Percentiles rank a stretch among this genome's conserved stretches.
Evolutionary conservation across 2,113 vertebrate genomes (phyloP).

Genomic region (Lasiurus borealis): DNA sequence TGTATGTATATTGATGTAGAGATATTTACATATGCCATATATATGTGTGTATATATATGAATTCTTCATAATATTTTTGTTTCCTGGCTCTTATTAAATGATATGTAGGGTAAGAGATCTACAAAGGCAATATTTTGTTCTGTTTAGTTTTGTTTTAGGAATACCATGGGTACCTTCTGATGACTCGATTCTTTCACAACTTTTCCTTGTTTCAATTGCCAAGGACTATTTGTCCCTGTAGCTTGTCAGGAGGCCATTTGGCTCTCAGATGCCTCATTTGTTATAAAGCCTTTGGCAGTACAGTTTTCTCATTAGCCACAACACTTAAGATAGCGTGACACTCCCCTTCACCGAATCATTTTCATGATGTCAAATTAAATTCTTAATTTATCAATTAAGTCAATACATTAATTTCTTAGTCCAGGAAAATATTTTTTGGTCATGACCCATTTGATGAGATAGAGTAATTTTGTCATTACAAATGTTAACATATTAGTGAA

Average conservation of each 20-base stretch:
- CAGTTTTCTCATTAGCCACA: conserved; percentile 59
- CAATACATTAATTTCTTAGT: conserved; percentile 70
- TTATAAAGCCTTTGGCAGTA: conserved; percentile 49
- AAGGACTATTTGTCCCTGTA: conserved; percentile 35
- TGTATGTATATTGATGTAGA: not conserved
- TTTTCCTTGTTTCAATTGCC: conserved; percentile 13
- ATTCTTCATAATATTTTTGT: conserved; percentile 4
- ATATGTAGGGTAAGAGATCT: not conserved
- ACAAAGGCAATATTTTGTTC: not conserved
- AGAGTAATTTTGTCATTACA: conserved; percentile 39
- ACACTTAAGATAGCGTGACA: conserved; percentile 42
- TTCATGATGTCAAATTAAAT: conserved; percentile 74
- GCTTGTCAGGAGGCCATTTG: conserved; percentile 26
- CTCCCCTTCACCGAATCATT: conserved; percentile 57
- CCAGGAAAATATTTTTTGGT: conserved; percentile 55
- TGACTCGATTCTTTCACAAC: not conserved
- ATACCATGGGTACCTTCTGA: not conserved
- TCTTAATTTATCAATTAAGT: conserved; percentile 63
- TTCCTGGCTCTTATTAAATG: not conserved
- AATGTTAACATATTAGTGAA: conserved; percentile 30
- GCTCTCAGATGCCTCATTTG: conserved; percentile 37
- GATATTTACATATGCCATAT: not conserved
- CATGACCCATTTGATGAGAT: conserved; percentile 19
- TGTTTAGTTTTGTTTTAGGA: not conserved
- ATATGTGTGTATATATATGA: not conserved